phyloP scores from a whole-genome alignment of 1,140 invertebrate genomes.

The Rhopalosiphum padi region DNA sequence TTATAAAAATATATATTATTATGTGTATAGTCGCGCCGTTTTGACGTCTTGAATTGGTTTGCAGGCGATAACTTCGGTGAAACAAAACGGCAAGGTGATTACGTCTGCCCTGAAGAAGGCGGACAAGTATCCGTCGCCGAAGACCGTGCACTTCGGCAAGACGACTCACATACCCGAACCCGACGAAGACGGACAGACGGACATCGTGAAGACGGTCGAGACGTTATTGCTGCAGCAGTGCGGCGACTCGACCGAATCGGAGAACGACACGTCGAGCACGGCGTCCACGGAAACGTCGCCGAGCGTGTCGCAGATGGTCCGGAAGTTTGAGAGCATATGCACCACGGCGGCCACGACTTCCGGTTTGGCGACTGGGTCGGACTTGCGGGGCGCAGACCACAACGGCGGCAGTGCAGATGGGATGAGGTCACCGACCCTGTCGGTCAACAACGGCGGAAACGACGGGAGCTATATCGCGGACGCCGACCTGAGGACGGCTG shows the following conservation, averaged over 20 bases:
- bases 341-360: background rate
- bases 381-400: background rate
- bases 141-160: conserved; percentile 41
- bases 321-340: conserved; percentile 61
- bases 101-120: conserved; percentile 37
- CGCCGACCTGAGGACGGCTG: conserved; percentile 32
- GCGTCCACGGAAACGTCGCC: conserved; percentile 58
- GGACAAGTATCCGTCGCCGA: conserved; percentile 22
- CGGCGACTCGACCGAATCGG: conserved; percentile 47
- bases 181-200: conserved; percentile 27
- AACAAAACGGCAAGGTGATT: conserved; percentile 25
- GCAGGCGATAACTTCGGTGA: background rate
- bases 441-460: too few species aligned
- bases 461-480: background rate
- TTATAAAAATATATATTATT: background rate
- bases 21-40: background rate
- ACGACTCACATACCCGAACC: conserved; percentile 34
- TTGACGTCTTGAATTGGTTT: background rate
- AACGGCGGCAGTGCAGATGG: background rate
- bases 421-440: background rate
- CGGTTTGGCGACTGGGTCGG: background rate
- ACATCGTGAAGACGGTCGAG: conserved; percentile 46
- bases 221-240: conserved; percentile 38
- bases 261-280: conserved; percentile 49
- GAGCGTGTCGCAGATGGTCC: conserved; percentile 62